Conservation (phyloP, 2,797 vertebrate genomes). For the Pangasius sanitwongsei region DNA sequence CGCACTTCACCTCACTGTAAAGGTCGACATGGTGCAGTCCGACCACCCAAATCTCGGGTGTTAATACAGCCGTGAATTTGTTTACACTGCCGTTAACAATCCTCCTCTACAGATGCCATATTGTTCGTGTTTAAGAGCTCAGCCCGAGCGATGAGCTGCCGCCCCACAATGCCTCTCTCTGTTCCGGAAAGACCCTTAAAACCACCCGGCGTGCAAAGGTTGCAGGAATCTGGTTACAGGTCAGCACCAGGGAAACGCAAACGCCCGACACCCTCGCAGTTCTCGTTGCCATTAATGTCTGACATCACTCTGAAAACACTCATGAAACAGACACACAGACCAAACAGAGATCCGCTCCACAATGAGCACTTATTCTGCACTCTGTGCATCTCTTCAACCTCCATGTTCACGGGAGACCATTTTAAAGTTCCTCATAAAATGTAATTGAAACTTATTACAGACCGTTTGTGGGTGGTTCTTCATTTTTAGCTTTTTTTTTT, state of each 20-base stretch:
- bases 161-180: conserved; percentile 52
- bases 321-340: conserved; percentile 51
- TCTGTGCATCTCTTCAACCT: conserved; percentile 25
- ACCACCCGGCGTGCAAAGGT: conserved; percentile 48
- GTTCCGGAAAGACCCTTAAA: conserved; percentile 56
- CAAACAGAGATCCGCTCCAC: conserved; percentile 37
- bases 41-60: conserved; percentile 52
- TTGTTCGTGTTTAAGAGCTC: conserved; percentile 44
- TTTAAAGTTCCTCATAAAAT: conserved; percentile 44
- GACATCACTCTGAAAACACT: conserved; percentile 59
- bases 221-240: conserved; percentile 54
- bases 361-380: conserved; percentile 47
- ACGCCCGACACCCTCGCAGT: conserved; percentile 17
- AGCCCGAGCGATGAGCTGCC: conserved; percentile 43
- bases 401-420: conserved; percentile 40
- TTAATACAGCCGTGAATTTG: conserved; percentile 47
- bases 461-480: conserved; percentile 50
- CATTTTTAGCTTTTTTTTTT: neutral
- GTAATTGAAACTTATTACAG: conserved; percentile 48
- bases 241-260: conserved; percentile 47
- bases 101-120: conserved; percentile 29
- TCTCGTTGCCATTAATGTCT: conserved; percentile 43
- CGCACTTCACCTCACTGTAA: conserved; percentile 21
- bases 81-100: conserved; percentile 56
- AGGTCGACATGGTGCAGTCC: neutral